These are phyloP conservation scores for Thera britannica DNA, from an alignment of 2,888 invertebrate species.

Conservation along the genomic window DNA sequence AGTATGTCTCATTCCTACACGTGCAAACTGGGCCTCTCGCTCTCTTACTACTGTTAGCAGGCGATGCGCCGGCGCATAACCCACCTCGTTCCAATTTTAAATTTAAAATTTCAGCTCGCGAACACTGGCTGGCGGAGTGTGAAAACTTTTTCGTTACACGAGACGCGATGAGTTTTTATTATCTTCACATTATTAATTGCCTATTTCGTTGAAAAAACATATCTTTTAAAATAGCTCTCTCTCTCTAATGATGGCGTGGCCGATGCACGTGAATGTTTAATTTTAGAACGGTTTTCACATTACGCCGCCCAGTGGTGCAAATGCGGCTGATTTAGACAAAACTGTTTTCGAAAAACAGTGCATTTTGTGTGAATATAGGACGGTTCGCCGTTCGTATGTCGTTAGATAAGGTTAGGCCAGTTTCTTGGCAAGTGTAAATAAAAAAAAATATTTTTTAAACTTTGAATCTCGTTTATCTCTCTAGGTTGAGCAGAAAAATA, in stretches of 20 bases:
- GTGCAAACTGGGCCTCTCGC: conserved; percentile 91
- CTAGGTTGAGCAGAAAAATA: conserved; percentile 45
- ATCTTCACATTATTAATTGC: conserved; percentile 41
- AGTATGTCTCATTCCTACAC: conserved; percentile 92
- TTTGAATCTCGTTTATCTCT: conserved; percentile 50
- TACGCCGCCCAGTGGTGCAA: conserved; percentile 48
- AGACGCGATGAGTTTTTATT: conserved; percentile 41
- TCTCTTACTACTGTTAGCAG: conserved; percentile 91
- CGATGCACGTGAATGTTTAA: conserved; percentile 42
- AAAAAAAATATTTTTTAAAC: conserved; percentile 43
- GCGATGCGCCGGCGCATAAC: conserved; percentile 68
- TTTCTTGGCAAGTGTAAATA: conserved; percentile 55
- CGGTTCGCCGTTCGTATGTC: conserved; percentile 42
- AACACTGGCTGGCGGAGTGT: conserved; percentile 59
- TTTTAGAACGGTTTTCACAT: conserved; percentile 50
- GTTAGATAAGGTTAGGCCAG: conserved; percentile 50
- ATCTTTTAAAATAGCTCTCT: conserved; percentile 41
- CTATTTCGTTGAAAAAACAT: conserved; percentile 41
- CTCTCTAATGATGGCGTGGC: conserved; percentile 41
- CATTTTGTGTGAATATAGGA: conserved; percentile 48
- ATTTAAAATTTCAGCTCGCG: conserved; percentile 65
- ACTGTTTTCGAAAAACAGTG: conserved; percentile 45
- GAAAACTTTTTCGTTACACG: conserved; percentile 51
- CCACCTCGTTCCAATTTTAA: conserved; percentile 78
- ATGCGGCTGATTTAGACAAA: conserved; percentile 51